phyloP scores from a whole-genome alignment of 2,888 invertebrate species.

The Netelia fuscicornis region DNA sequence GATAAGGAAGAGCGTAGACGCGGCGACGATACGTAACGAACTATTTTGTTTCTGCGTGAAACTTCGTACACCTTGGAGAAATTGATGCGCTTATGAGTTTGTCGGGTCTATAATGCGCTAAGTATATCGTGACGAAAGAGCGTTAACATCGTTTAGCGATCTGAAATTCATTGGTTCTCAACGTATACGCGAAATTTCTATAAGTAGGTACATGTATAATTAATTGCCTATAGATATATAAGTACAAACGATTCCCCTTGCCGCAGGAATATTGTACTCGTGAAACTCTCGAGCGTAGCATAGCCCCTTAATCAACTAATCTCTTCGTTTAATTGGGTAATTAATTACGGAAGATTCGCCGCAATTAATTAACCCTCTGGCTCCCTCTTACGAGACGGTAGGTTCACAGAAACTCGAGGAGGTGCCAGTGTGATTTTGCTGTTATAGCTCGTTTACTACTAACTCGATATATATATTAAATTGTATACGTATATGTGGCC shows the following conservation, averaged over 20 bases:
- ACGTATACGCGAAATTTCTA: no score
- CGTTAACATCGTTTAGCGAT: conserved; percentile 18
- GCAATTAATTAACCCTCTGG: conserved; percentile 31
- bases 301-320: conserved; percentile 48
- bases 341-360: conserved; percentile 47
- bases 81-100: no score
- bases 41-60: no score
- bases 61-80: no score
- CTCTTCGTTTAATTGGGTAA: conserved; percentile 56
- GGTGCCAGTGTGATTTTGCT: no score
- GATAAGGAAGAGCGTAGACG: conserved; percentile 12
- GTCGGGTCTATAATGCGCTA: no score
- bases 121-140: background rate
- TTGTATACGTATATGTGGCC: no score
- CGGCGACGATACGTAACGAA: background rate
- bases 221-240: background rate
- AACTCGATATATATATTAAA: no score
- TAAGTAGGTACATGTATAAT: no score
- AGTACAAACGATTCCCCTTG: background rate
- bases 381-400: no score
- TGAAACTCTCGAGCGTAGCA: conserved; percentile 27
- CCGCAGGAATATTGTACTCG: conserved; percentile 2
- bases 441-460: no score
- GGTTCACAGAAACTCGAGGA: no score
- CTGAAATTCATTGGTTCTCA: conserved; percentile 8